These are phyloP conservation scores for Lethenteron reissneri DNA, from an alignment of 2,113 vertebrate genomes.

Conservation along the genomic window DNA sequence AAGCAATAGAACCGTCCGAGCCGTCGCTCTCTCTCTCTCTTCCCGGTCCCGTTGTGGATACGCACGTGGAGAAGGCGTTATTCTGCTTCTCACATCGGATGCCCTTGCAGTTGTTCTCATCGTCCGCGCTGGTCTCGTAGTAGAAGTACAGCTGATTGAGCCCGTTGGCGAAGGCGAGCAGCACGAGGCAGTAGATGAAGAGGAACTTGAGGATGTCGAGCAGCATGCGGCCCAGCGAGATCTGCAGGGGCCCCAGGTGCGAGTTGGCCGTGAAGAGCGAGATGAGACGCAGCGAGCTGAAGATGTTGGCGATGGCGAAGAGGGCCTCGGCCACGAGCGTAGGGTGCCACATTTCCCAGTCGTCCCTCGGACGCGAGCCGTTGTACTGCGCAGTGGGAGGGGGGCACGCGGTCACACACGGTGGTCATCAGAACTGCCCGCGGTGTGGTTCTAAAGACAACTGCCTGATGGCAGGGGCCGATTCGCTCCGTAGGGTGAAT, in stretches of 20 bases:
- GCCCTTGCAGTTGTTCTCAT: conserved; percentile 39
- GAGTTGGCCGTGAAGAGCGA: conserved; percentile 93
- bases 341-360: conserved; percentile 86
- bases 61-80: conserved; percentile 91
- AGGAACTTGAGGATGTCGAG: conserved; percentile 96
- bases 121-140: conserved; percentile 29
- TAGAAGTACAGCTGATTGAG: conserved; percentile 92
- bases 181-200: conserved; percentile 90
- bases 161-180: conserved; percentile 84
- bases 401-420: no score
- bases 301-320: conserved; percentile 94
- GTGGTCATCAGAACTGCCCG: no score
- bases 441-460: no score
- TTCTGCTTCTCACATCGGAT: conserved; percentile 67
- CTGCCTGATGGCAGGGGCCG: no score
- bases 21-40: no score
- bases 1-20: no score
- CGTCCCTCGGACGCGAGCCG: conserved; percentile 25
- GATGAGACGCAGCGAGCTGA: conserved; percentile 86
- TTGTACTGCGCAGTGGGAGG: conserved; percentile 35
- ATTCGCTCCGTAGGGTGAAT: no score
- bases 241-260: conserved; percentile 85
- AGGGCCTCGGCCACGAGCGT: conserved; percentile 78
- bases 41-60: conserved; percentile 9
- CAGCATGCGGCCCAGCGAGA: conserved; percentile 92